phyloP scores from a whole-genome alignment of 37 sponge, comb jelly and placozoan species.

The Beroe forskalii region DNA sequence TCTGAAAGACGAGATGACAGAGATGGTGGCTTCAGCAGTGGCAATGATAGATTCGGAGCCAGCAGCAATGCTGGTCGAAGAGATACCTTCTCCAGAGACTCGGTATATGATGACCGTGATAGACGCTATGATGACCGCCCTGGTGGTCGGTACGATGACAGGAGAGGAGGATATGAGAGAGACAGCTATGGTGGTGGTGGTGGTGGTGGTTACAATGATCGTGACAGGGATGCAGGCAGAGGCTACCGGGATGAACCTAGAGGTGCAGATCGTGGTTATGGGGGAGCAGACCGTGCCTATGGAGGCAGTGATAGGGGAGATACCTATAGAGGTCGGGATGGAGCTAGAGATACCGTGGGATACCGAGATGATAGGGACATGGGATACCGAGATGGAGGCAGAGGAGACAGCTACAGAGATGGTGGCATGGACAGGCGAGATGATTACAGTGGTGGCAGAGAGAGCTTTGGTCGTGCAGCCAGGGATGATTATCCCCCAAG shows the following conservation, averaged over 20 bases:
- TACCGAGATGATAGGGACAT: not conserved
- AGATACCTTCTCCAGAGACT: not conserved
- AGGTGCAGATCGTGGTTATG: not conserved
- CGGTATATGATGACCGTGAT: conserved; percentile 24
- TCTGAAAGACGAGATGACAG: not conserved
- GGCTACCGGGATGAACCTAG: not conserved
- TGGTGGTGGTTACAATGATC: not conserved
- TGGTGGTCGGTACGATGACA: not conserved
- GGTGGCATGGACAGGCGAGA: not conserved
- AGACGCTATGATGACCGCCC: not conserved
- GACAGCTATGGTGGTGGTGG: not conserved
- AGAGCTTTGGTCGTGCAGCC: not conserved
- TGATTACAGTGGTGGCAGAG: conserved; percentile 4
- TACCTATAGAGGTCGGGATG: not conserved
- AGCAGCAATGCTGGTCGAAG: not conserved
- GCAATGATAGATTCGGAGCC: not conserved
- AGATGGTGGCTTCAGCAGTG: not conserved
- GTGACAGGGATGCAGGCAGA: not conserved
- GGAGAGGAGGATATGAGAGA: conserved; percentile 30
- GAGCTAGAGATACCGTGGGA: conserved; percentile 5
- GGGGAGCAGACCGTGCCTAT: not conserved
- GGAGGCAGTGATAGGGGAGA: not conserved
- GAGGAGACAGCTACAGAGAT: not conserved
- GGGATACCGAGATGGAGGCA: conserved; percentile 46
- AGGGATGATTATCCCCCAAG: conserved; percentile 36